A percentile compares a stretch with the other conserved stretches of the same genome.
These are phyloP conservation scores for Nephrotoma flavescens DNA, from an alignment of 2,888 invertebrate species.

Conservation along the genomic window DNA sequence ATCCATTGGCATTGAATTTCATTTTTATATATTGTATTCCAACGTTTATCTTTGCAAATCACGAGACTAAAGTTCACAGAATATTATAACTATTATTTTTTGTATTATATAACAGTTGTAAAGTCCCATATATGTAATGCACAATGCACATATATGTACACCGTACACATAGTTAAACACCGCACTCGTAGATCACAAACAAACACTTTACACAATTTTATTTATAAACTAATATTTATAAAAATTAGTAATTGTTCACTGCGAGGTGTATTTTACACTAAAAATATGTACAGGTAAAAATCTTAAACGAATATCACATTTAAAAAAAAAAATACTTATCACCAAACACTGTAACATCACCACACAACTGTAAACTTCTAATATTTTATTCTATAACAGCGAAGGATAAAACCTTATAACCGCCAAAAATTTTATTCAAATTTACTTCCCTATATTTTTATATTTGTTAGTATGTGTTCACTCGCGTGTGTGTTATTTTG, in stretches of 20 bases:
- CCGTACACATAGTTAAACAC: not conserved
- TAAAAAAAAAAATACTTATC: not conserved
- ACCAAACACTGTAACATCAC: not conserved
- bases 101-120: not conserved
- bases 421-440: not conserved
- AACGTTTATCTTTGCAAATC: not conserved
- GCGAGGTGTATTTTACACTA: not conserved
- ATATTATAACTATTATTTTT: not conserved
- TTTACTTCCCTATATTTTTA: not conserved
- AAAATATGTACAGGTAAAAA: not conserved
- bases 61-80: not conserved
- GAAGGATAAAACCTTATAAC: not conserved
- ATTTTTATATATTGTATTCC: not conserved
- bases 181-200: not conserved
- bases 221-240: not conserved
- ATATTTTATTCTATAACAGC: not conserved
- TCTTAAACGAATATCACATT: not conserved
- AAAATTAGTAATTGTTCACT: not conserved
- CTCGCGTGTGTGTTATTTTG: not conserved
- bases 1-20: not conserved
- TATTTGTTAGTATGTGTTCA: not conserved
- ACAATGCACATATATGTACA: not conserved
- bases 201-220: not conserved
- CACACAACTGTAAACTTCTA: not conserved
- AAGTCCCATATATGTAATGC: not conserved